A percentile compares a stretch with the other conserved stretches of the same genome.
These are phyloP conservation scores for Druon quercuslanigerum DNA, from an alignment of 1,140 invertebrate genomes.

Conservation along the genomic window DNA sequence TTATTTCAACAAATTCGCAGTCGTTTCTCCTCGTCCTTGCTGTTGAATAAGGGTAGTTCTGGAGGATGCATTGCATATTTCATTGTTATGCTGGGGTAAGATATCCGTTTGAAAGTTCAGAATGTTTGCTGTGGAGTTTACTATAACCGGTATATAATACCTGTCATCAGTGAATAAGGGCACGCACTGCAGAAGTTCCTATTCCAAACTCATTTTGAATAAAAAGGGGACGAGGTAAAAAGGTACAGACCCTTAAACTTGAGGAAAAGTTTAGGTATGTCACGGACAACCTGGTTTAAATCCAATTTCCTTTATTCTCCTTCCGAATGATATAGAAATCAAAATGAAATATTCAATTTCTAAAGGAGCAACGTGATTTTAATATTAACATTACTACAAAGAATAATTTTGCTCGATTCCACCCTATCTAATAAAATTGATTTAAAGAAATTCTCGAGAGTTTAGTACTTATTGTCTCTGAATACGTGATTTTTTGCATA, in stretches of 20 bases:
- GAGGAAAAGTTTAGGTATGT: slow-evolving; percentile 1
- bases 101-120: slow-evolving; percentile 1
- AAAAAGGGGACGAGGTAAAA: neutral
- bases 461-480: no score
- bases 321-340: neutral
- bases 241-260: neutral
- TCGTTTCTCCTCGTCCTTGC: no score
- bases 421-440: no score
- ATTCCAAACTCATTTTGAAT: slow-evolving; percentile 5
- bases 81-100: neutral
- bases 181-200: neutral
- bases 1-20: no score
- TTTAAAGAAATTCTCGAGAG: no score
- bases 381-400: no score
- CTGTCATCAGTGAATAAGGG: slow-evolving; percentile 12
- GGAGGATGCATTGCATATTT: neutral
- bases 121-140: slow-evolving; percentile 1
- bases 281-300: slow-evolving; percentile 6
- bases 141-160: slow-evolving; percentile 11
- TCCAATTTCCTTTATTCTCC: slow-evolving; percentile 5
- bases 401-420: no score
- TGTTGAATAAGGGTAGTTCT: no score
- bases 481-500: no score
- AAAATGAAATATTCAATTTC: neutral
- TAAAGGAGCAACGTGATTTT: no score